Conservation (phyloP, 2,113 vertebrate genomes). For the Amblyornis subalaris region DNA sequence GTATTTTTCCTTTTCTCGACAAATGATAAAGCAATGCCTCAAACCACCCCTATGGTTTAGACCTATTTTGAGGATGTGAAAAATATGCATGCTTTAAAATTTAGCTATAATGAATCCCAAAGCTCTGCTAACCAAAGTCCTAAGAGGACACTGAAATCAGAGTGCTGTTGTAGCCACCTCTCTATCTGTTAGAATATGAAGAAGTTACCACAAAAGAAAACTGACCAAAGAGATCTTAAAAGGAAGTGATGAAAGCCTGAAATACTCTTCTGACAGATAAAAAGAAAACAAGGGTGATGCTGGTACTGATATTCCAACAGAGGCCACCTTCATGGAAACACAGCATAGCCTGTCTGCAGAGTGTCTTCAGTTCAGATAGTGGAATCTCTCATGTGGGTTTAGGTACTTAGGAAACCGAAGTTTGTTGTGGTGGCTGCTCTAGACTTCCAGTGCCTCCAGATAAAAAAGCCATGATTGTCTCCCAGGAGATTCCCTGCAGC, state of each 20-base stretch:
- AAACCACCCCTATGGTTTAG: neutral
- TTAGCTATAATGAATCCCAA: neutral
- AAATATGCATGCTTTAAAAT: neutral
- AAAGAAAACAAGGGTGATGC: neutral
- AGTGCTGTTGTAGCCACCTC: too few species aligned
- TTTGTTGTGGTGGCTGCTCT: neutral
- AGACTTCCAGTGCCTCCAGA: neutral
- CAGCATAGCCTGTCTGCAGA: neutral
- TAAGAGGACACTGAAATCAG: neutral
- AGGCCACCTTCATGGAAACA: neutral
- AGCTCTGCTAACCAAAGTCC: neutral
- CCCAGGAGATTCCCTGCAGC: neutral
- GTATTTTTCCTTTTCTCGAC: neutral
- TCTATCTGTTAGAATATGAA: neutral
- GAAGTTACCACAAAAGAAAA: neutral
- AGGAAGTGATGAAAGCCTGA: neutral
- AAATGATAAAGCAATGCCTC: neutral
- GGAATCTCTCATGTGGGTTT: neutral
- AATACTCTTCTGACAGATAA: neutral
- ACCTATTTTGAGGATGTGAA: neutral
- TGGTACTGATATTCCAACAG: neutral
- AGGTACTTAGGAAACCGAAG: neutral
- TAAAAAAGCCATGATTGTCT: neutral
- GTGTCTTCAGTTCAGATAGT: neutral
- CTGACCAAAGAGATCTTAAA: neutral